These are phyloP conservation scores for Dolichoris vasculosae DNA, from an alignment of 1,140 invertebrate species.

Conservation along the genomic window DNA sequence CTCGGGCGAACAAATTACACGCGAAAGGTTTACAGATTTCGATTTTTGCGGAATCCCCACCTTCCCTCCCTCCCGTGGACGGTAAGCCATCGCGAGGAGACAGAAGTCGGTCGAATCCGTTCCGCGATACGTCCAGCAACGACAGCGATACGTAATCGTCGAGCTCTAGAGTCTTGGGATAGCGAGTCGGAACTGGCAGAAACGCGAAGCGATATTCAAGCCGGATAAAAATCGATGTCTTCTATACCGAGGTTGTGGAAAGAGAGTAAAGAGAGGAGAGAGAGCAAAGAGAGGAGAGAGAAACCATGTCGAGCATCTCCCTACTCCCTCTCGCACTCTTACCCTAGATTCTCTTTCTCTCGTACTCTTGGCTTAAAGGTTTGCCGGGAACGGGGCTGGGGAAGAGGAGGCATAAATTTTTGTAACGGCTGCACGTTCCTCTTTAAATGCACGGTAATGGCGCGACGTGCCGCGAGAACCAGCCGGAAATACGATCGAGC, in stretches of 20 bases:
- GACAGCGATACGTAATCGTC: slow-evolving; percentile 23
- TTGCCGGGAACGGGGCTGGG: not conserved
- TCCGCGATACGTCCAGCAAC: slow-evolving; percentile 9
- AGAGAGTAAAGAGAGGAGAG: not conserved
- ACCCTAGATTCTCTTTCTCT: slow-evolving; percentile 21
- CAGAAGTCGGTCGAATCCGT: not conserved
- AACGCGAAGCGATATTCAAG: not conserved
- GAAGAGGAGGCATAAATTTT: slow-evolving; percentile 47
- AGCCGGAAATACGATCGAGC: slow-evolving; percentile 41
- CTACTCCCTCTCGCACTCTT: slow-evolving; percentile 8
- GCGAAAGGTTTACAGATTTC: slow-evolving; percentile 18
- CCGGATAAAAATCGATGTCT: slow-evolving; percentile 37
- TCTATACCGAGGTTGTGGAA: slow-evolving; percentile 8
- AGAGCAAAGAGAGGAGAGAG: not conserved
- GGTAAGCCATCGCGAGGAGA: not conserved
- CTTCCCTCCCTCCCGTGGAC: no score
- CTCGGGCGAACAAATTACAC: not conserved
- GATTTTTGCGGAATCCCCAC: slow-evolving; percentile 11
- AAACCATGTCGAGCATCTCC: not conserved
- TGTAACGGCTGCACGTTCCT: slow-evolving; percentile 45
- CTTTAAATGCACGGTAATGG: slow-evolving; percentile 51
- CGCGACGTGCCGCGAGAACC: slow-evolving; percentile 33
- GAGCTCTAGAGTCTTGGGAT: not conserved
- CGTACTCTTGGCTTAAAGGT: not conserved
- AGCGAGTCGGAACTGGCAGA: slow-evolving; percentile 2